A percentile compares a stretch with the other conserved stretches of the same genome.
phyloP scores from a whole-genome alignment of 2,888 invertebrate species.

The Gasteruption jaculator region DNA sequence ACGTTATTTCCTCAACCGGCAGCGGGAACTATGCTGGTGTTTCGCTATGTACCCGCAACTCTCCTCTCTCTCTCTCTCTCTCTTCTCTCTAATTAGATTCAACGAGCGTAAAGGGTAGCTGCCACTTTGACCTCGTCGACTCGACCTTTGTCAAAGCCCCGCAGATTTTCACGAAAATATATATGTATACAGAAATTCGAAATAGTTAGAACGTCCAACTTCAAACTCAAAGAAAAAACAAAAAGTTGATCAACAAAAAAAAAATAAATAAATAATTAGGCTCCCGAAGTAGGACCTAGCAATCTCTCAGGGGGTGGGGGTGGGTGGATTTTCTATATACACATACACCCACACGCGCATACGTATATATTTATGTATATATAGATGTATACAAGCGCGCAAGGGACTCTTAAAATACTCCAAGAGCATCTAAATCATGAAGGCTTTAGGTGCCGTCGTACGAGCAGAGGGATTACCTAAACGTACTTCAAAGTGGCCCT shows the following conservation, averaged over 20 bases:
- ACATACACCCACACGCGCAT: too few species aligned
- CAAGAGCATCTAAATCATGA: conserved; percentile 50
- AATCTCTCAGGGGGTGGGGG: conserved; percentile 22
- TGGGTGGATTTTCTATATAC: too few species aligned
- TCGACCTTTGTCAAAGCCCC: too few species aligned
- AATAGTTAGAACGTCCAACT: not conserved
- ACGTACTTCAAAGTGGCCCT: conserved; percentile 50
- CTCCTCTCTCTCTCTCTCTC: conserved; percentile 20
- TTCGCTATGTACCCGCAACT: too few species aligned
- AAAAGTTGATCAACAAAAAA: too few species aligned
- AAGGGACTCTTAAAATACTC: conserved; percentile 51
- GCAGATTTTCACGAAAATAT: conserved; percentile 6
- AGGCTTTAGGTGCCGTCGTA: conserved; percentile 49
- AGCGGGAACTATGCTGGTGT: too few species aligned
- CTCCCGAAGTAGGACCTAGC: not conserved
- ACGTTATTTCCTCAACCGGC: too few species aligned
- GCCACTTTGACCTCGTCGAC: too few species aligned
- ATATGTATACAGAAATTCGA: conserved; percentile 12
- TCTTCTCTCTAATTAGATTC: conserved; percentile 53
- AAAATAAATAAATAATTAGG: too few species aligned
- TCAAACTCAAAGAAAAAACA: not conserved
- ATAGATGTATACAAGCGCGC: too few species aligned
- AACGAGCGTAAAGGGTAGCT: conserved; percentile 45
- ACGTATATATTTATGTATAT: too few species aligned
- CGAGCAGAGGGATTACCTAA: conserved; percentile 49